These are phyloP conservation scores for Enteromius viviparus DNA, from an alignment of 2,797 vertebrate species.

Conservation along the genomic window DNA sequence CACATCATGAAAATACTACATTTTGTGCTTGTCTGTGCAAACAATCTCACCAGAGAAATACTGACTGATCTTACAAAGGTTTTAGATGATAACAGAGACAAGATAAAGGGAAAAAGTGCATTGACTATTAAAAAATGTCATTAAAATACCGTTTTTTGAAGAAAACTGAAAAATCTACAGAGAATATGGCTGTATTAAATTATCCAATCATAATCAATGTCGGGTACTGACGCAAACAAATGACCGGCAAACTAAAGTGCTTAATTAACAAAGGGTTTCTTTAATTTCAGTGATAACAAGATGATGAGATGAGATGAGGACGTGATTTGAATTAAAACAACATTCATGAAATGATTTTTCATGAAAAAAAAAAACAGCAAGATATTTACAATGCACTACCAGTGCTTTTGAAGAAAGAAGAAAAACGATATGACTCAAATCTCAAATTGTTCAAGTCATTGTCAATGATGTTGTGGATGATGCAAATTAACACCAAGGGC, in stretches of 20 bases:
- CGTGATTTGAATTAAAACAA: not conserved
- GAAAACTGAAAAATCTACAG: not conserved
- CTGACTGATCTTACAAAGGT: not conserved
- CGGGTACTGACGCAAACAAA: not conserved
- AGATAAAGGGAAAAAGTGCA: not conserved
- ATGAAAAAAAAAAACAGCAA: not conserved
- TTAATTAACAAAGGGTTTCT: not conserved
- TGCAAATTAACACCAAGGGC: not conserved
- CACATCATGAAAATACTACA: slow-evolving; percentile 6
- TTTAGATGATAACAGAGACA: not conserved
- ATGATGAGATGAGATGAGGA: not conserved
- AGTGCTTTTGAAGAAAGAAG: not conserved
- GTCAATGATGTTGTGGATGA: not conserved
- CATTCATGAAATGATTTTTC: not conserved
- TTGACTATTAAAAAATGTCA: not conserved
- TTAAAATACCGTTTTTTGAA: not conserved
- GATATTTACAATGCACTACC: not conserved
- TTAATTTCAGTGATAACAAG: not conserved
- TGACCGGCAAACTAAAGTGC: not conserved
- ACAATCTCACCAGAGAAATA: not conserved
- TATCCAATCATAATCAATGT: not conserved
- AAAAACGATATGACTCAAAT: not conserved
- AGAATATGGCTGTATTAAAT: not conserved
- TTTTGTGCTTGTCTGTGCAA: not conserved
- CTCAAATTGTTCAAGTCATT: not conserved